Conservation (phyloP, 2,797 vertebrate genomes). For the Urosaurus nigricauda region DNA sequence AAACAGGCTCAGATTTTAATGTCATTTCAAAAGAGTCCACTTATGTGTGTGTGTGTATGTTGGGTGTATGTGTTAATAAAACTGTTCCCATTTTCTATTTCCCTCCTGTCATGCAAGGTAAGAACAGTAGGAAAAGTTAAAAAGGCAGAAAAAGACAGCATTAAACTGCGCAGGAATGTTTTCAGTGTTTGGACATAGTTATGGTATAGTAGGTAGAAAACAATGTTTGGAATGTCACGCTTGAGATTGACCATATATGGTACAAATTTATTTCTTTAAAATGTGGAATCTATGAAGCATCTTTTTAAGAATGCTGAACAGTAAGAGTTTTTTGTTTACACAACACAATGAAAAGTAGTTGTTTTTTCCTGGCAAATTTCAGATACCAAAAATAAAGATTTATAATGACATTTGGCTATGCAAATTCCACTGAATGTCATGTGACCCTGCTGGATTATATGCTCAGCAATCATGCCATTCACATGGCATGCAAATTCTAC, state of each 20-base stretch:
- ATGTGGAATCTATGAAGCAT: conserved; percentile 26
- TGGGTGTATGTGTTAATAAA: not conserved
- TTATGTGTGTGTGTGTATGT: not conserved
- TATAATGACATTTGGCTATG: conserved; percentile 20
- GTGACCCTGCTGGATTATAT: conserved; percentile 37
- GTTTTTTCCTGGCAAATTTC: not conserved
- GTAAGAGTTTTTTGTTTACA: rapidly evolving
- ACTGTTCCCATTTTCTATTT: not conserved
- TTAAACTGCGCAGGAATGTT: not conserved
- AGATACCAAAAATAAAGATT: not conserved
- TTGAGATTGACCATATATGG: conserved; percentile 22
- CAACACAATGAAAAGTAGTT: not conserved
- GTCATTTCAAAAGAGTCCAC: conserved; percentile 41
- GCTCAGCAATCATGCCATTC: conserved; percentile 1
- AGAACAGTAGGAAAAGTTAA: not conserved
- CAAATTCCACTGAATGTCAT: conserved; percentile 13
- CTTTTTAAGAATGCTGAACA: conserved; percentile 31
- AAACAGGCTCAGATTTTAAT: conserved; percentile 19
- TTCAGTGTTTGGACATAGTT: conserved; percentile 19
- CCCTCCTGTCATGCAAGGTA: not conserved
- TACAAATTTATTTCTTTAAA: conserved; percentile 30
- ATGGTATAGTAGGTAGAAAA: conserved; percentile 45
- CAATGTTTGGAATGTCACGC: conserved; percentile 57
- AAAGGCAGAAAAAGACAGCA: not conserved
- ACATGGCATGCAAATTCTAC: not conserved